Evolutionary conservation across 2,113 vertebrate species (phyloP).

Genomic region (Lagopus muta): DNA sequence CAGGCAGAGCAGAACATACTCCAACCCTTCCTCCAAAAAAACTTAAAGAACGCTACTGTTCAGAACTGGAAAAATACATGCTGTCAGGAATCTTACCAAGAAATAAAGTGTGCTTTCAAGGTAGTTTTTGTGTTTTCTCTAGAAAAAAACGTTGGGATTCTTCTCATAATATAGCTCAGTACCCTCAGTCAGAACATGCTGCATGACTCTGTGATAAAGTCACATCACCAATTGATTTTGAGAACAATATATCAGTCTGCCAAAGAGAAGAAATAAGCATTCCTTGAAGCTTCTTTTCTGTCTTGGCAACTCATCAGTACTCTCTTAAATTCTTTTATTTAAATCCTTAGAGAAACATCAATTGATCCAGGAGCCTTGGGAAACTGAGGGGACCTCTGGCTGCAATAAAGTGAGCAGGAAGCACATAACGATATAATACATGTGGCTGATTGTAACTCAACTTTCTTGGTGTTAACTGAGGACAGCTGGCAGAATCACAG

Average conservation of each 20-base stretch:
- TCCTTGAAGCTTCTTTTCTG: background rate
- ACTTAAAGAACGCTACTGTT: accelerated
- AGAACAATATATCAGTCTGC: background rate
- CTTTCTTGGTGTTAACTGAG: constrained; percentile 23
- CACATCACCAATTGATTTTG: background rate
- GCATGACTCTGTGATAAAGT: background rate
- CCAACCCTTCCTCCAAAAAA: background rate
- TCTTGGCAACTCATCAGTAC: background rate
- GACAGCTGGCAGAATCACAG: constrained; percentile 17
- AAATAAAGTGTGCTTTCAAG: background rate
- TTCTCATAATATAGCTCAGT: background rate
- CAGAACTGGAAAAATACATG: background rate
- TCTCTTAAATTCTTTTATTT: background rate
- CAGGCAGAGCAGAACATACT: background rate
- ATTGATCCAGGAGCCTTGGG: background rate
- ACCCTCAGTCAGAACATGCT: background rate
- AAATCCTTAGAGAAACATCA: background rate
- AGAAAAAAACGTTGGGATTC: background rate
- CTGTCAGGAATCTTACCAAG: background rate
- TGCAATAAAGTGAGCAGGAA: background rate
- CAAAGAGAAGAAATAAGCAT: background rate
- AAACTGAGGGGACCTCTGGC: background rate
- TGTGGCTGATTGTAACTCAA: background rate
- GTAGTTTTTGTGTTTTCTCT: background rate
- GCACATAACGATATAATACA: background rate